These are phyloP conservation scores for Poecilia latipinna DNA, from an alignment of 2,113 vertebrate species.

Conservation along the genomic window DNA sequence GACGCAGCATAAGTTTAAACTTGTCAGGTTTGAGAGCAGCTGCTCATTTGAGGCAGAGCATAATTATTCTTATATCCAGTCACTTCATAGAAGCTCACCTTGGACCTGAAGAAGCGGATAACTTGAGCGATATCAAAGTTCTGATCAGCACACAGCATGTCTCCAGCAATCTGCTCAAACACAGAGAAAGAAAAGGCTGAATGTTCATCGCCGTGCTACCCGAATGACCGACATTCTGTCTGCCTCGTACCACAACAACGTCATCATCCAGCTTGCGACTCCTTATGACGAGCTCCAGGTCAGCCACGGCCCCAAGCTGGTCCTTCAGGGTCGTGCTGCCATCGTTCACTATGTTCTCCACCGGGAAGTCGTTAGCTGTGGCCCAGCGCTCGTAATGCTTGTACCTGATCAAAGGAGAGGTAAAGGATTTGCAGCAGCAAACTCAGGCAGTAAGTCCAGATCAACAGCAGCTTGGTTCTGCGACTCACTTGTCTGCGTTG, in stretches of 20 bases:
- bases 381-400: conserved; percentile 88
- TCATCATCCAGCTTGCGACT: conserved; percentile 81
- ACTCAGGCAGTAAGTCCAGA: background rate
- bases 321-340: conserved; percentile 82
- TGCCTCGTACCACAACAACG: conserved; percentile 80
- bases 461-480: no score
- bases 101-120: conserved; percentile 83
- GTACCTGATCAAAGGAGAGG: conserved; percentile 67
- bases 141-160: conserved; percentile 86
- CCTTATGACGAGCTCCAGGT: conserved; percentile 81
- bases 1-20: no score
- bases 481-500: conserved; percentile 85
- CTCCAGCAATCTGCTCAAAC: conserved; percentile 80
- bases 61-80: background rate
- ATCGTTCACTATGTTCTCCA: conserved; percentile 84
- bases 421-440: background rate
- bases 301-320: conserved; percentile 81
- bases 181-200: background rate
- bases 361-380: conserved; percentile 84
- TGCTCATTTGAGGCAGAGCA: no score
- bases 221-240: no score
- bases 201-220: no score
- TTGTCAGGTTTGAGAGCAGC: no score
- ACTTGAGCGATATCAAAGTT: conserved; percentile 86
- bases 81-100: conserved; percentile 64